Evolutionary conservation across 2,113 vertebrate genomes (phyloP).

Genomic region (Ammodytes dubius): DNA sequence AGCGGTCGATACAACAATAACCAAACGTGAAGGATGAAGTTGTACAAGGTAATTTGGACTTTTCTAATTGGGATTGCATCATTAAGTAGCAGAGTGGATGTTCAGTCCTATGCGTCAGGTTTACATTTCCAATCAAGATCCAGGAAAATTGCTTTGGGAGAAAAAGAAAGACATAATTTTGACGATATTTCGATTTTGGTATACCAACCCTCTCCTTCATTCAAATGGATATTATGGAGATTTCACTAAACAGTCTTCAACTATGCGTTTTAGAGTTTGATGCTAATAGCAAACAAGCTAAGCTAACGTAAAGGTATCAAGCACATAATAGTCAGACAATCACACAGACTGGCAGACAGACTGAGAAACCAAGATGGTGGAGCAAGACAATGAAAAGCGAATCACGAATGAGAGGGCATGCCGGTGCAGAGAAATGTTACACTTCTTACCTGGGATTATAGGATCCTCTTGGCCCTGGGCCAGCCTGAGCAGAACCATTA

Average conservation of each 20-base stretch:
- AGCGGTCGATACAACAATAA: not conserved
- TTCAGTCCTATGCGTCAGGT: not conserved
- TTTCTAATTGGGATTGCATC: not conserved
- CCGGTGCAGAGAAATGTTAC: not conserved
- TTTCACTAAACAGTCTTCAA: not conserved
- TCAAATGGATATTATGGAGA: too few species aligned
- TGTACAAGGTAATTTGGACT: too few species aligned
- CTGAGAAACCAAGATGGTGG: slow-evolving; percentile 43
- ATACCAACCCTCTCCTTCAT: not conserved
- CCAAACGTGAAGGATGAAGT: not conserved
- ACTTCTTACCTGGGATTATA: slow-evolving; percentile 90
- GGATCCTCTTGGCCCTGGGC: slow-evolving; percentile 84
- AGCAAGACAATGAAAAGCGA: slow-evolving; percentile 14
- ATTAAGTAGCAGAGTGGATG: not conserved
- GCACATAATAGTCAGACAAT: slow-evolving; percentile 54
- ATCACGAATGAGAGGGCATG: slow-evolving; percentile 33
- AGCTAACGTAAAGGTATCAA: slow-evolving; percentile 44
- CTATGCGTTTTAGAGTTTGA: not conserved
- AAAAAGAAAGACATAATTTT: not conserved
- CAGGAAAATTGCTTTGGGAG: not conserved
- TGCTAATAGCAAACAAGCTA: not conserved
- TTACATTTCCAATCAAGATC: not conserved
- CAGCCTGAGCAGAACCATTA: slow-evolving; percentile 85
- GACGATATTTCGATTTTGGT: not conserved
- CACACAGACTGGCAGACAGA: slow-evolving; percentile 36